Percentiles rank a stretch among this genome's conserved stretches.
These are phyloP conservation scores for Eriocheir sinensis DNA, from an alignment of 1,140 invertebrate species.

Conservation along the genomic window DNA sequence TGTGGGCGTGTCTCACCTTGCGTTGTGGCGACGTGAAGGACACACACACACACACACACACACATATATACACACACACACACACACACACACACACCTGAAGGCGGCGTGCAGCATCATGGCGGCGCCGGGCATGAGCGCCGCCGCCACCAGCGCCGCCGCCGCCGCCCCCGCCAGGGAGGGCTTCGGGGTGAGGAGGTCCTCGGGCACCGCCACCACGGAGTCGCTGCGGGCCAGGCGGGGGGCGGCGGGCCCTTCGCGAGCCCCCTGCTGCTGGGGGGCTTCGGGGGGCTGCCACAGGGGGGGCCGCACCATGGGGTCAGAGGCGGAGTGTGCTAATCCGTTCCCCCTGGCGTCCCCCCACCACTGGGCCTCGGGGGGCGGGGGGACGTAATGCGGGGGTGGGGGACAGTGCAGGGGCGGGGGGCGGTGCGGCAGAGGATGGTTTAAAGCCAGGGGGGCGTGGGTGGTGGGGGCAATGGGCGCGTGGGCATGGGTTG, in stretches of 20 bases:
- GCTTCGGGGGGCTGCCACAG: not conserved
- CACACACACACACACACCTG: constrained; percentile 69
- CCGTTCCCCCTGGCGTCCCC: not conserved
- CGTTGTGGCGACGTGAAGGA: not conserved
- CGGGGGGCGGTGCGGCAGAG: too few species aligned
- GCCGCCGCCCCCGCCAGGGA: constrained; percentile 76
- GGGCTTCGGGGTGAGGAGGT: constrained; percentile 73
- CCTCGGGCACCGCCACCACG: constrained; percentile 74
- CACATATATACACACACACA: constrained; percentile 43
- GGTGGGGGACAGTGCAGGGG: too few species aligned
- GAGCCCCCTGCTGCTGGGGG: constrained; percentile 31
- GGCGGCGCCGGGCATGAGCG: constrained; percentile 72
- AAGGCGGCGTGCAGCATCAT: constrained; percentile 74
- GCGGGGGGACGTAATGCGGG: too few species aligned
- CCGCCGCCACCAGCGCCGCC: constrained; percentile 68
- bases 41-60: constrained; percentile 45
- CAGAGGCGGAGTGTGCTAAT: constrained; percentile 63
- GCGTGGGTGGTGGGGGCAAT: not conserved
- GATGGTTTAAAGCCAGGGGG: too few species aligned
- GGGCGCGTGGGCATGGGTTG: not conserved
- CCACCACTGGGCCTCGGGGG: not conserved
- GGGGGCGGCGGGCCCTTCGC: not conserved
- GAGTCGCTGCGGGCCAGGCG: constrained; percentile 64
- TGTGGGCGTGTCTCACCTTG: not conserved
- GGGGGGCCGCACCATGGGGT: constrained; percentile 49